Evolutionary conservation across 2,888 invertebrate species (phyloP), one percentile per base, ranked within the genome.

Genomic region (Ormyrus thymus): DNA sequence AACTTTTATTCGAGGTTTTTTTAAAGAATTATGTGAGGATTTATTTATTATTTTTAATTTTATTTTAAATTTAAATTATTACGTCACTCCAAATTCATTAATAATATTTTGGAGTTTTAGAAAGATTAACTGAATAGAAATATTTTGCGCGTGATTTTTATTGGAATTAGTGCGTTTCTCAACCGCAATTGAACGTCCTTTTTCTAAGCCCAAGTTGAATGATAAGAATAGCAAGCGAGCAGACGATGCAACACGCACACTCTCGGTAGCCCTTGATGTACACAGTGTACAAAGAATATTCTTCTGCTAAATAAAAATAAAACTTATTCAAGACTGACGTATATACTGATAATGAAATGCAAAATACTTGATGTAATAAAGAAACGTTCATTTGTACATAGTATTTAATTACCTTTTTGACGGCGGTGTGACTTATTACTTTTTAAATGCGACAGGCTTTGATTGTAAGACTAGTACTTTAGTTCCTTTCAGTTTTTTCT

Each of bases 281-380:
- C 84, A 85, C 84, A 83, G 83, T 84, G 84, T 84, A 84, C 83
- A 85, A 85, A 83, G 79, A 76, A 77, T 76, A 77, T 79, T 79
- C 73, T 76, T 78, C 74, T 81, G 76, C 81, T 78, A 78, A 81
- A 78, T 78, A 81, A 81, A 81, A 81, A 65, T 70, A 81, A 79
- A 88, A 86, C 86, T 86, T 88, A 89, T 88, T 84, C 86, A 89
- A 89, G 89, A 89, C 89, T 88, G 89, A 89, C 86, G 86, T 87
- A 87, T 89, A 87, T 88, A 88, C 86, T 86, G 76, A 77, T 79
- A 79, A 81, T 72, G 86, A 84, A 85, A 86, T 86, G 86, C 87
- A 87, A 85, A 87, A 89, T 88, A 88, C 86, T 87, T 87, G 87
- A 87, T 88, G 88, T 88, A 88, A 88, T 88, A 87, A 86, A 86